Evolutionary conservation across 2,113 vertebrate species (phyloP), one percentile per base, ranked within the genome.

Genomic region (Meriones unguiculatus): DNA sequence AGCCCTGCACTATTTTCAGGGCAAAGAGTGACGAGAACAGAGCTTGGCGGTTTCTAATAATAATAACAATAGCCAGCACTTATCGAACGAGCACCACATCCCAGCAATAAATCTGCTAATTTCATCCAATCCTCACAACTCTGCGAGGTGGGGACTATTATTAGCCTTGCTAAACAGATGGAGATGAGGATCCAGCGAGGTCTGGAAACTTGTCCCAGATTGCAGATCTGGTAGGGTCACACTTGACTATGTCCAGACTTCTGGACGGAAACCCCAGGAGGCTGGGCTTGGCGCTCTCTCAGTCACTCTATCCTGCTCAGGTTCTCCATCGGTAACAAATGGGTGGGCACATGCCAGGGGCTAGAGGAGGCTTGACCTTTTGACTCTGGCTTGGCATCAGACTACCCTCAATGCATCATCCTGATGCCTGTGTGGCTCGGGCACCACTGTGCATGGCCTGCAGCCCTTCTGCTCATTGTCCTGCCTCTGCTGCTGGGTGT

Each of bases 91-190:
- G 35, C 10, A n/a, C 20, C 78, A 41, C 3, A 6, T 62, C 46
- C 84, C 35, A 30, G 84, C 62, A 18, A 78, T 22, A 52, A 64
- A 70, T 32, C 59, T 72, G 64, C 75, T 85, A 69, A 89, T 62
- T 93, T 88, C 72, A 92, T 28, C 67, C 38, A 86, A 64, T 77
- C 76, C 75, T 94, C 87, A 65, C 65, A 64, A 91, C 32, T 76
- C 67, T 17, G 6, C 38, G 54, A 59, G 54, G 87, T 50, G 52
- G 90, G 41, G 9, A 73, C 76, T 87, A 76, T 87, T 78, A 75
- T 88, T 70, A 94, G 85, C 90, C 8, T 76, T 38, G 8, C 67
- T 80, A 88, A 81, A 81, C 62, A 84, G 88, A 70, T 90, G 92
- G 88, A 92, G 90, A 95, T 35, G 70, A 17, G 85, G 84, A 78